These are phyloP conservation scores for Drosophila ananassae DNA, from an alignment of 1,140 invertebrate species.

Conservation along the genomic window DNA sequence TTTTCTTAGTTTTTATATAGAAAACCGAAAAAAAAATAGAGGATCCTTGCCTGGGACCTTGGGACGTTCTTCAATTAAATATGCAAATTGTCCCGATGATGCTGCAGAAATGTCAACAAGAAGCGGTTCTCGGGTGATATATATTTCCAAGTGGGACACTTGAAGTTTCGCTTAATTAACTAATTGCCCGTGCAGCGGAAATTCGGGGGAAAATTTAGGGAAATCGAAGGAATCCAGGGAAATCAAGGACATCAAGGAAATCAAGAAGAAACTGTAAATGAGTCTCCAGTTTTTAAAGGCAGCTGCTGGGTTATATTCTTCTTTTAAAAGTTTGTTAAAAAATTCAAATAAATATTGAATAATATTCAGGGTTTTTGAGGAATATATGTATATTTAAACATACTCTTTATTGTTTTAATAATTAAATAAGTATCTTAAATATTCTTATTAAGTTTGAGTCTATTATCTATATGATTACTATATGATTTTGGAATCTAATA, in stretches of 20 bases:
- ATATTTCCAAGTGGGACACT: conserved; percentile 60
- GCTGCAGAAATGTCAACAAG: conserved; percentile 70
- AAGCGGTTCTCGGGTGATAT: conserved; percentile 47
- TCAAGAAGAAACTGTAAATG: background rate
- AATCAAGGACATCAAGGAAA: background rate
- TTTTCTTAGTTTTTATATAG: conserved; percentile 54
- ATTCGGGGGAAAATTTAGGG: background rate
- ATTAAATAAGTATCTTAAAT: too few species aligned
- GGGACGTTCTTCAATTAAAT: conserved; percentile 66
- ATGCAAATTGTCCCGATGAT: conserved; percentile 71
- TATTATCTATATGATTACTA: too few species aligned
- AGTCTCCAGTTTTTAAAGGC: background rate
- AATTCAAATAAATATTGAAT: too few species aligned
- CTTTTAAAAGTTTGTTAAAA: background rate
- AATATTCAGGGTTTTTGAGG: too few species aligned
- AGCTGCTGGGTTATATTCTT: background rate
- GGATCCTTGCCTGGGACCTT: conserved; percentile 2
- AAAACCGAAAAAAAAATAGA: conserved; percentile 32
- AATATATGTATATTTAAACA: too few species aligned
- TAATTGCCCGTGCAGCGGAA: conserved; percentile 51
- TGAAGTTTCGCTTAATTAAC: conserved; percentile 71
- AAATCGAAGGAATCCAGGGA: background rate
- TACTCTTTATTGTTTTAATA: too few species aligned
- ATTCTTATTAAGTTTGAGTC: too few species aligned
- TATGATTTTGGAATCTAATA: too few species aligned